phyloP scores from a whole-genome alignment of 1,140 invertebrate species.

The Drosophila melanica region DNA sequence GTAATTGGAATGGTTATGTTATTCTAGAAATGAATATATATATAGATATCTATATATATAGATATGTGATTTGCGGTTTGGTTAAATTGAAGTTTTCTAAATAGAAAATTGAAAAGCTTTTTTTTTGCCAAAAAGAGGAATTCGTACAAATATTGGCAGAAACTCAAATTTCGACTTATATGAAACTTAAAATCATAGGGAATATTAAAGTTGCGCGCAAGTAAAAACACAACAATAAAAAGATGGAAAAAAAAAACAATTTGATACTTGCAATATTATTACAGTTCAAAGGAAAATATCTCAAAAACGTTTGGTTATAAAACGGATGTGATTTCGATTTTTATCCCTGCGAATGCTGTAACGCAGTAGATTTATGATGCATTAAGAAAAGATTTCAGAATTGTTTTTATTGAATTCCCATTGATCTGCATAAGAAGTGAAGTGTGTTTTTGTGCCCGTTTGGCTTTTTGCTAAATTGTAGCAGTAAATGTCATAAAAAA shows the following conservation, averaged over 20 bases:
- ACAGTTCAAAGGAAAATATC: background rate
- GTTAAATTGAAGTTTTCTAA: conserved; percentile 50
- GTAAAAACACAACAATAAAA: no score
- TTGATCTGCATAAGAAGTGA: conserved; percentile 62
- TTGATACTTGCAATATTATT: conserved; percentile 9
- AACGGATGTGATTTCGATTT: conserved; percentile 34
- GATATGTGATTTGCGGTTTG: conserved; percentile 44
- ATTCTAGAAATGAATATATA: conserved; percentile 32
- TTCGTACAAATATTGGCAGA: background rate
- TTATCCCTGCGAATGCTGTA: conserved; percentile 30
- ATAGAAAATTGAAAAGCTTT: conserved; percentile 16
- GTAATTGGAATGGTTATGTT: conserved; percentile 62
- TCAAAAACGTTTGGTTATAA: conserved; percentile 12
- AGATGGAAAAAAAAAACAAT: background rate
- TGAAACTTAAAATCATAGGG: background rate
- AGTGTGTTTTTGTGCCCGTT: conserved; percentile 22
- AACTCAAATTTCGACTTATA: background rate
- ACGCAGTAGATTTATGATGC: conserved; percentile 59
- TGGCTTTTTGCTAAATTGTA: conserved; percentile 62
- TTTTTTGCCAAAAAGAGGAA: conserved; percentile 1
- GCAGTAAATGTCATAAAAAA: conserved; percentile 74
- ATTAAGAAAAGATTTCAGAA: conserved; percentile 52
- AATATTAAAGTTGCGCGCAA: background rate
- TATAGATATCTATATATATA: conserved; percentile 3
- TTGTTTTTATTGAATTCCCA: conserved; percentile 71